Evolutionary conservation across 2,797 vertebrate genomes (phyloP).

Genomic region (Setipinna tenuifilis): DNA sequence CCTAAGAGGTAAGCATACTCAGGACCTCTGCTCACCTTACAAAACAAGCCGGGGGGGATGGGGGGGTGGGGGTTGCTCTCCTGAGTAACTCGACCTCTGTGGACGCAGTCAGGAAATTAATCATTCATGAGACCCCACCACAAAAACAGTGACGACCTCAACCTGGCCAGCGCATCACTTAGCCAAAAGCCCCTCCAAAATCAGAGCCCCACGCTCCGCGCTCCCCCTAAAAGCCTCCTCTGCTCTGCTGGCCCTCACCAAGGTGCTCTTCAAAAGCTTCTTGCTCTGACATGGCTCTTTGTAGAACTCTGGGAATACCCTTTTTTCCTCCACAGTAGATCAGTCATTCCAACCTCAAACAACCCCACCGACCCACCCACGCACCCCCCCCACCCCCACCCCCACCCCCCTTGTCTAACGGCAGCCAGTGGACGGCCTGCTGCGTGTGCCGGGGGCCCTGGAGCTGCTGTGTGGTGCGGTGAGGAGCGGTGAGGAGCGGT

Average conservation of each 20-base stretch:
- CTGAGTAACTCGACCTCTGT: background rate
- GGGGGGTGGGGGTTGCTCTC: background rate
- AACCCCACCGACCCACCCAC: background rate
- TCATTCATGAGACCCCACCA: background rate
- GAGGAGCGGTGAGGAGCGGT: no score
- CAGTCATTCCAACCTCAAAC: background rate
- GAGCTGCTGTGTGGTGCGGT: background rate
- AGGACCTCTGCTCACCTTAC: constrained; percentile 10
- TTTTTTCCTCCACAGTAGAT: background rate
- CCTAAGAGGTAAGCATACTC: background rate
- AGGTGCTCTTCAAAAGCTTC: background rate
- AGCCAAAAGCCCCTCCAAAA: background rate
- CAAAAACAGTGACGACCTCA: background rate
- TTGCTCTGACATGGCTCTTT: constrained; percentile 5
- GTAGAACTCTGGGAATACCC: constrained; percentile 6
- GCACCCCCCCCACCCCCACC: background rate
- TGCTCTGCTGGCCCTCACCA: background rate
- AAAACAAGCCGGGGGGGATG: background rate
- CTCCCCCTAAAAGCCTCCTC: background rate
- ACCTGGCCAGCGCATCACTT: background rate
- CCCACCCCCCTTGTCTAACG: background rate
- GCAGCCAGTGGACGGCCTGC: background rate
- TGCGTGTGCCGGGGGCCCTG: background rate
- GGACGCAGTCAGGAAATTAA: background rate
- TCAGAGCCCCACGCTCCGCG: background rate